phyloP scores from a whole-genome alignment of 2,113 vertebrate genomes.

The Cepphus grylle region DNA sequence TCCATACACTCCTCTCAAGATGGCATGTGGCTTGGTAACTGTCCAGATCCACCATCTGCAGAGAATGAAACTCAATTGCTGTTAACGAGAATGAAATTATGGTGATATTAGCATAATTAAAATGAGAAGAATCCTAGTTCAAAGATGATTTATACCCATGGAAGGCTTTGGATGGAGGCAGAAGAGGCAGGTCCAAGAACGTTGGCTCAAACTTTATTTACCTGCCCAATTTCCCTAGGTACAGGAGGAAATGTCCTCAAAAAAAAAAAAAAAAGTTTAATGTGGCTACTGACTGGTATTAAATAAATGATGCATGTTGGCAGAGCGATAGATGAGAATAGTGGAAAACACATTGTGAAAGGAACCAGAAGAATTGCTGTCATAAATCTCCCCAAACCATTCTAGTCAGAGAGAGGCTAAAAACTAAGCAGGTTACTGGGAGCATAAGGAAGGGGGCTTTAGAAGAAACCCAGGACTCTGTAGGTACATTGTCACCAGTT shows the following conservation, averaged over 20 bases:
- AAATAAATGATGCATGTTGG: conserved; percentile 60
- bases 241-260: neutral
- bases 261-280: neutral
- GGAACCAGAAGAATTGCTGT: conserved; percentile 38
- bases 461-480: neutral
- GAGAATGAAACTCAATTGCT: conserved; percentile 52
- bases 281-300: conserved; percentile 41
- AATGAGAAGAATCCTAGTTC: conserved; percentile 61
- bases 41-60: conserved; percentile 45
- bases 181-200: conserved; percentile 35
- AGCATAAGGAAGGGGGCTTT: neutral
- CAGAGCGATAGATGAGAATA: conserved; percentile 34
- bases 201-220: conserved; percentile 46
- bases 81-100: conserved; percentile 65
- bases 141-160: conserved; percentile 57
- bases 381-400: conserved; percentile 54
- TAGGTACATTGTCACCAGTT: neutral
- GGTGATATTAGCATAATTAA: conserved; percentile 59
- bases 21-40: conserved; percentile 27
- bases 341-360: conserved; percentile 33
- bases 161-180: conserved; percentile 15
- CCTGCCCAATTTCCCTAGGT: conserved; percentile 8
- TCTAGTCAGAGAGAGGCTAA: neutral
- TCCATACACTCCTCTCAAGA: conserved; percentile 15
- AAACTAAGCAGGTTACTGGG: neutral